These are phyloP conservation scores for Carassius auratus DNA, from an alignment of 2,113 vertebrate species.

Conservation along the genomic window DNA sequence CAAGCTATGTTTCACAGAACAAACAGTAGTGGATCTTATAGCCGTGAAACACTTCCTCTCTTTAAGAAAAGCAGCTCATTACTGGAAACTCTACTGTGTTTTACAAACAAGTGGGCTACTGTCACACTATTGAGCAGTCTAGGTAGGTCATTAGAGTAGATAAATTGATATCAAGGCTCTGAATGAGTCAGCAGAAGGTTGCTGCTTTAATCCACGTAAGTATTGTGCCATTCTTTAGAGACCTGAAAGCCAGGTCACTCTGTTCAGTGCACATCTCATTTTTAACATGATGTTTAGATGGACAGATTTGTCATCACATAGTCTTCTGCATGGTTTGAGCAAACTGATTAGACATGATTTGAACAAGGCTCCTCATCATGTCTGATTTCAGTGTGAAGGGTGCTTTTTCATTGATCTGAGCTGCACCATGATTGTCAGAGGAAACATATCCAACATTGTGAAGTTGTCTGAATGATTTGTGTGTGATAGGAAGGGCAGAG, in stretches of 20 bases:
- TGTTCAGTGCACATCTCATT: background rate
- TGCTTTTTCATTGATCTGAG: slow-evolving; percentile 1
- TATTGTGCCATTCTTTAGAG: background rate
- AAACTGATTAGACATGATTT: background rate
- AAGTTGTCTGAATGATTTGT: background rate
- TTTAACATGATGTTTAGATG: background rate
- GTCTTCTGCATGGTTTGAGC: background rate
- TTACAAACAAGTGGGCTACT: background rate
- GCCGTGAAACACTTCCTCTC: background rate
- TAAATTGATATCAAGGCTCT: background rate
- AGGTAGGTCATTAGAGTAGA: background rate
- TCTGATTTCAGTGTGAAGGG: background rate
- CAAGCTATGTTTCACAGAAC: background rate
- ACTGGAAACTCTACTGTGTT: background rate
- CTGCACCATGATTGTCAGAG: background rate
- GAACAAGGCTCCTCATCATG: background rate
- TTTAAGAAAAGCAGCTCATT: background rate
- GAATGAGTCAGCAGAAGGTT: background rate
- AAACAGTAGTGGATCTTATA: background rate
- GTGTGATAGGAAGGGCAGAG: background rate
- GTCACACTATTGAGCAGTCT: background rate
- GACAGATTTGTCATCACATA: background rate
- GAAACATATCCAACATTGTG: background rate
- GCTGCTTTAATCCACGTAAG: background rate
- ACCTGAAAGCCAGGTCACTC: background rate